Evolutionary conservation across 2,113 vertebrate genomes (phyloP).

Genomic region (Hippopotamus amphibius): DNA sequence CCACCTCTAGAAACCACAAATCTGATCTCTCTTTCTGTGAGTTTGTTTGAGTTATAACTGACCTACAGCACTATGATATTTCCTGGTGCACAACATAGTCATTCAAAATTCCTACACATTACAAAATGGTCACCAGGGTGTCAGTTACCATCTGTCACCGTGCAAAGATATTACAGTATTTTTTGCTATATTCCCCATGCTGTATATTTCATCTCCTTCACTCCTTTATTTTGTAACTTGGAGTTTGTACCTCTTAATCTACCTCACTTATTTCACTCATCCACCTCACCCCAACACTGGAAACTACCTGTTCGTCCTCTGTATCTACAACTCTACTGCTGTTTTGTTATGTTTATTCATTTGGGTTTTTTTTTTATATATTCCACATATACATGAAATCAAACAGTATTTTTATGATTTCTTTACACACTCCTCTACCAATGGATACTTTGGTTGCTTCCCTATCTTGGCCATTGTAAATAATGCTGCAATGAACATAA

Average conservation of each 20-base stretch:
- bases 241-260: not conserved
- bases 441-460: not conserved
- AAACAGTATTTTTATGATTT: not conserved
- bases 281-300: not conserved
- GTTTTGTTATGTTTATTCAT: not conserved
- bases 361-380: not conserved
- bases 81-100: not conserved
- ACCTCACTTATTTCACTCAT: not conserved
- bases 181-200: not conserved
- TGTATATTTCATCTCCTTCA: not conserved
- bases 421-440: not conserved
- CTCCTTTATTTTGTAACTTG: not conserved
- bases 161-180: not conserved
- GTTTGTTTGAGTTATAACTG: not conserved
- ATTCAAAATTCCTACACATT: not conserved
- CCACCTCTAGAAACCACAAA: not conserved
- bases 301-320: not conserved
- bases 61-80: not conserved
- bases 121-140: not conserved
- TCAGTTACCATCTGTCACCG: not conserved
- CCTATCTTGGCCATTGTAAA: not conserved
- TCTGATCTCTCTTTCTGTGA: not conserved
- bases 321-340: not conserved
- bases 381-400: not conserved
- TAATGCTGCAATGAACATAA: not conserved